Evolutionary conservation across 2,888 invertebrate genomes (phyloP), one percentile per base, ranked within the genome.

Genomic region (Ophion ellenae): DNA sequence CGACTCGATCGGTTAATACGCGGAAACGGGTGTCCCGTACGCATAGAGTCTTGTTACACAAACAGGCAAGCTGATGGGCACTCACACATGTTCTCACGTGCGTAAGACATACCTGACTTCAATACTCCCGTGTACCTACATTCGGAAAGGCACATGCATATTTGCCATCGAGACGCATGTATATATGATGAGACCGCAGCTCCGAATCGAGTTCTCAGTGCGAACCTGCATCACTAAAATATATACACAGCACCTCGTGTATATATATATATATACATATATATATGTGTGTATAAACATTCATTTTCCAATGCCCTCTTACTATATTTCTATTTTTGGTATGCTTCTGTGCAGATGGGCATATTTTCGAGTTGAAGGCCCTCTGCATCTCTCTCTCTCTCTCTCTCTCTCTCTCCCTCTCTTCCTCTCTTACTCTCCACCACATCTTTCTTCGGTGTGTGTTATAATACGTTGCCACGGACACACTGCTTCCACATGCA

Each of bases 401-500:
- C 57, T 40, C 24, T 76, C 36, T 76, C 66, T 64, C 64, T 32
- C 53, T 40, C 74, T 24, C 47, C 20, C 40, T 45, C 53, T 66
- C 40, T 74, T n/a, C 66, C 71, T 57, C 40, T 71, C 32, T 14
- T 7, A 14, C 70, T 47, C 80, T 14, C 66, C 45, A 57, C 11
- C 47, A 45, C 74, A 80, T 80, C 66, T 84, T 87, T 83, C 73
- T 11, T 70, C 69, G 24, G 40, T 80, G 71, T 83, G 77, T 66
- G 76, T 76, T 67, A 80, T 83, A 84, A 63, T 75, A 66, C 66
- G 71, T 61, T 67, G 59, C 66, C 59, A 14, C 73, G 73, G 82
- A 77, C 81, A 86, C 73, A 80, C 63, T 36, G 82, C 32, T 83
- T 83, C 67, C 89, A 89, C 88, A 85, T 80, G 87, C 83, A 47